Evolutionary conservation across 2,113 vertebrate genomes (phyloP).

Genomic region (Fregata magnificens): DNA sequence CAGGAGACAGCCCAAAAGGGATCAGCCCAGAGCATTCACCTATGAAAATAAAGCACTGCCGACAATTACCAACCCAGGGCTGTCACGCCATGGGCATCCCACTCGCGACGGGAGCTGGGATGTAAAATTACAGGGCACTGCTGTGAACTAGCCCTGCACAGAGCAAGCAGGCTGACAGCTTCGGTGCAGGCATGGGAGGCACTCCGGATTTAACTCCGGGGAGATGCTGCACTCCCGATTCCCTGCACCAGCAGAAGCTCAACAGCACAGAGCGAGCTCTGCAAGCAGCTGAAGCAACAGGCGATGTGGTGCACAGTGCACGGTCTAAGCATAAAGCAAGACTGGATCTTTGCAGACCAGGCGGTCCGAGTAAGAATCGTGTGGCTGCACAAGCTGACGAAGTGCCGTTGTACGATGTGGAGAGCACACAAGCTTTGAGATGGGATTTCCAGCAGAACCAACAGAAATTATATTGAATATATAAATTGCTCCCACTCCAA

Average conservation of each 20-base stretch:
- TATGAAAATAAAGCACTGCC: background rate
- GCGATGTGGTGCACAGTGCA: background rate
- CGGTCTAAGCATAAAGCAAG: background rate
- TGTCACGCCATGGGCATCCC: background rate
- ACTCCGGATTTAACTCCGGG: background rate
- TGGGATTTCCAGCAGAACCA: background rate
- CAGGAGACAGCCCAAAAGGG: background rate
- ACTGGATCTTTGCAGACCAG: background rate
- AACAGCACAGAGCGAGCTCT: background rate
- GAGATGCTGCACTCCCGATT: background rate
- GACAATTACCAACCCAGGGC: background rate
- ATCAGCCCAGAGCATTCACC: background rate
- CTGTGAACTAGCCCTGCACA: background rate
- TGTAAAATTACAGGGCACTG: background rate
- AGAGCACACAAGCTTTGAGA: background rate
- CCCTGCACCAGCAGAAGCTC: background rate
- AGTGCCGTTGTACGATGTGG: accelerated
- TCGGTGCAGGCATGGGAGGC: accelerated
- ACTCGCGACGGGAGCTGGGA: background rate
- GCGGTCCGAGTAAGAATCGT: accelerated
- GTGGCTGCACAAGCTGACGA: background rate
- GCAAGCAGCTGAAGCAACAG: background rate
- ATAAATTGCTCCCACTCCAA: background rate
- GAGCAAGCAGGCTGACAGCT: background rate
- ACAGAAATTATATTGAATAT: background rate